Evolutionary conservation across 1,140 invertebrate species (phyloP).

Genomic region (Lepidurus apus): DNA sequence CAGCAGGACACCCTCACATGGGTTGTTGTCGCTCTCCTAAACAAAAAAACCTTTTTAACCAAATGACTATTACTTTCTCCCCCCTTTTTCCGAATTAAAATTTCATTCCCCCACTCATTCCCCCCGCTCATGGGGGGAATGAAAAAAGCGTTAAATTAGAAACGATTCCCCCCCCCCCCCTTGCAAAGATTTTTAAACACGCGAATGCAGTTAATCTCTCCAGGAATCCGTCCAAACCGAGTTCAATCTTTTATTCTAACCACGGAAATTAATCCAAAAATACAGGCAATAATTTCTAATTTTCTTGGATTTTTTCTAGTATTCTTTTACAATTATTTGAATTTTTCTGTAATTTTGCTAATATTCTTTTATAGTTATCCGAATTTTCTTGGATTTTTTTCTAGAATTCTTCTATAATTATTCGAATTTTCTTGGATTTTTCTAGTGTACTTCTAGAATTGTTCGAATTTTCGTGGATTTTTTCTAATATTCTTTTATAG

Average conservation of each 20-base stretch:
- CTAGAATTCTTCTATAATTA: no score
- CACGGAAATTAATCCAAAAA: neutral
- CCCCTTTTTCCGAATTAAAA: neutral
- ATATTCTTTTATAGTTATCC: no score
- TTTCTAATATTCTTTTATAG: no score
- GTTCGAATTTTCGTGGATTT: no score
- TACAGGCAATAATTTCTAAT: neutral
- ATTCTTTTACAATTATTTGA: no score
- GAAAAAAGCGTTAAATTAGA: constrained; percentile 10
- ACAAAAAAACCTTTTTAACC: neutral
- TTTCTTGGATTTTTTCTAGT: neutral
- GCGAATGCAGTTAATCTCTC: no score
- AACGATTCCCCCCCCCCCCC: neutral
- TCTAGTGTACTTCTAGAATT: no score
- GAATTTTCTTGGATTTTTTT: no score
- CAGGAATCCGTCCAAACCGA: no score
- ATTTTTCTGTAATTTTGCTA: no score
- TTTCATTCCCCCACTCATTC: neutral
- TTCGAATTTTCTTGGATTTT: no score
- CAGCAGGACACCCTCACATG: neutral
- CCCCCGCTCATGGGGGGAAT: neutral
- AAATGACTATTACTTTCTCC: neutral
- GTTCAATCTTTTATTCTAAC: no score
- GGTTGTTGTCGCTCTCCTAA: neutral
- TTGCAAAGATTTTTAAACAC: neutral